Evolutionary conservation across 2,888 invertebrate species (phyloP), one percentile per base, ranked within the genome.

Genomic region (Eudasyphora cyanicolor): DNA sequence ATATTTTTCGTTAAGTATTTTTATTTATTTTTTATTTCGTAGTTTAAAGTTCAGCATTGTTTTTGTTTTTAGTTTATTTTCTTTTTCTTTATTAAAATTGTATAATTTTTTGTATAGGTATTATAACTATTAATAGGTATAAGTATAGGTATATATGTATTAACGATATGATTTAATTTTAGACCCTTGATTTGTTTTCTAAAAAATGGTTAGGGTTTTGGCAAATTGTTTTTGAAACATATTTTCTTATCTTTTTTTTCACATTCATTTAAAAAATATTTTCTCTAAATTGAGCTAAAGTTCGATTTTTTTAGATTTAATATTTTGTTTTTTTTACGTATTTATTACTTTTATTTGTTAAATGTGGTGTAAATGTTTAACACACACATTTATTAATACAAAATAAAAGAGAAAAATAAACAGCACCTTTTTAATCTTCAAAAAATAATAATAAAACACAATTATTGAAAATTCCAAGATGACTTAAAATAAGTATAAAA

Each of bases 1-100:
- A n/a, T 45, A n/a, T 12, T 62, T 62, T 64, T 76, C 54, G 38
- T 73, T 73, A 49, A 64, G 64, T 80, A 73, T 73, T 27, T 51
- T 71, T 17, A 51, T 67, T 54, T 67, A 27, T 64, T 70, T 71
- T 75, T 64, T 78, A 19, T 75, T 64, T 77, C 69, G 76, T 70
- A 77, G 73, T 79, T 64, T 80, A 42, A 42, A 69, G 79, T 83
- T 83, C 81, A 82, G 79, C 80, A 77, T 82, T 84, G 70, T 79
- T 38, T 77, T 54, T 62, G 69, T 83, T 79, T 76, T 78, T 82
- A 82, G 49, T 64, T 49, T 54, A 73, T 73, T 67, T 51, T 75
- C 75, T 78, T 54, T 78, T 49, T n/a, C n/a, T n/a, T n/a, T n/a
- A n/a, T n/a, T n/a, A n/a, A 32, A 64, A 45, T 5, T 19, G 32